Percentiles rank a stretch among this genome's conserved stretches.
These are phyloP conservation scores for Tortrix viridana DNA, from an alignment of 2,888 invertebrate species.

Conservation along the genomic window DNA sequence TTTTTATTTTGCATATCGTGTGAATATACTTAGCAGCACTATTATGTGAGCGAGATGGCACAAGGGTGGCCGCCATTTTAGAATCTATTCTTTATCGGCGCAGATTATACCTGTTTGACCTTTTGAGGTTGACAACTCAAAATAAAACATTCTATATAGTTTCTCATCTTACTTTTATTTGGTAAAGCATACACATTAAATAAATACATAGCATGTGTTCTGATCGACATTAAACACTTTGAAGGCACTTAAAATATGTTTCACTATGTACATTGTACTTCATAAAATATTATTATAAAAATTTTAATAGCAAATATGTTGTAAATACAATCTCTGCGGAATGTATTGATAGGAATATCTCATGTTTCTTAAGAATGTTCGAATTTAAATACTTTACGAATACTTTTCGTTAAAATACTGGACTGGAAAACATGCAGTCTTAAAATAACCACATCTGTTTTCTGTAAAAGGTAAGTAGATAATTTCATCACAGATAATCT, in stretches of 20 bases:
- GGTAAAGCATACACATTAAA: conserved; percentile 59
- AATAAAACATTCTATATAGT: conserved; percentile 41
- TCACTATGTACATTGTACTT: conserved; percentile 58
- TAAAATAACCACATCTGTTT: conserved; percentile 59
- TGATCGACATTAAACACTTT: conserved; percentile 44
- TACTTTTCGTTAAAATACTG: conserved; percentile 38
- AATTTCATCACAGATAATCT: conserved; percentile 28
- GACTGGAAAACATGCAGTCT: conserved; percentile 47
- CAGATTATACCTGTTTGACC: no score
- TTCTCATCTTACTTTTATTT: conserved; percentile 56
- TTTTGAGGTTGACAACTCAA: background rate
- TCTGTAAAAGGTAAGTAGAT: conserved; percentile 12
- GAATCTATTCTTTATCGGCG: no score
- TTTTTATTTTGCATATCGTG: no score
- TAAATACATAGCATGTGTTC: conserved; percentile 51
- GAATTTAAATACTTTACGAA: conserved; percentile 47
- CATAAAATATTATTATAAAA: conserved; percentile 44
- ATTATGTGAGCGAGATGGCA: no score
- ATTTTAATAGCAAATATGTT: conserved; percentile 34
- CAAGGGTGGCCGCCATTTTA: no score
- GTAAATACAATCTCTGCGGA: conserved; percentile 17
- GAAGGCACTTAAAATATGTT: conserved; percentile 63
- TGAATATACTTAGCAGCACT: no score
- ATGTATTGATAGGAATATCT: conserved; percentile 17
- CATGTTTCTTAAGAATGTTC: conserved; percentile 46